Conservation (phyloP, 2,113 vertebrate species). For the Mystacornis crossleyi region DNA sequence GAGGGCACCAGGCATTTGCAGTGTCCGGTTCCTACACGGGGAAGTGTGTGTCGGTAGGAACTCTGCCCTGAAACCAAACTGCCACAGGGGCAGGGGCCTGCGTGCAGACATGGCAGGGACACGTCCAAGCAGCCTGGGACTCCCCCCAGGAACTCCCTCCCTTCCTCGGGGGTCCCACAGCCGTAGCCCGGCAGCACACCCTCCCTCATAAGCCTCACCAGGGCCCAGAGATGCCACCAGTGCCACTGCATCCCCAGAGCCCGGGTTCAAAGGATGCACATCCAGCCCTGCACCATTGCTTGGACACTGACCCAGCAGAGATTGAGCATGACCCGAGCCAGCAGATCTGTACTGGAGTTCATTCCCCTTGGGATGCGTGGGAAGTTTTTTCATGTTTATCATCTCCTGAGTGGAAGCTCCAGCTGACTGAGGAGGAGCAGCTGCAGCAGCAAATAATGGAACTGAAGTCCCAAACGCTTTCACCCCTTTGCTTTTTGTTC, state of each 20-base stretch:
- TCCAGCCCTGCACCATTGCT: neutral
- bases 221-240: accelerated
- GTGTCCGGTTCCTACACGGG: neutral
- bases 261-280: accelerated
- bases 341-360: neutral
- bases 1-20: neutral
- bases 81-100: neutral
- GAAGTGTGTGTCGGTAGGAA: neutral
- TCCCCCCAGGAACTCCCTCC: neutral
- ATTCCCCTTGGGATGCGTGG: neutral
- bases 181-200: accelerated
- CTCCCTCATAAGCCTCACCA: accelerated
- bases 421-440: neutral
- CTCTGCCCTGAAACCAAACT: neutral
- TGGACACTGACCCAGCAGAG: neutral
- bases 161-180: neutral
- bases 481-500: neutral
- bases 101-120: neutral
- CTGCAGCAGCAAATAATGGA: neutral
- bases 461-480: neutral
- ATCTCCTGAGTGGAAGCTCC: neutral
- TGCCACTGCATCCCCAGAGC: neutral
- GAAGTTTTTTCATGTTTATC: neutral
- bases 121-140: neutral
- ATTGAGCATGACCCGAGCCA: neutral